Evolutionary conservation across 2,797 vertebrate genomes (phyloP), one percentile per base, ranked within the genome.

Genomic region (Myripristis murdjan): DNA sequence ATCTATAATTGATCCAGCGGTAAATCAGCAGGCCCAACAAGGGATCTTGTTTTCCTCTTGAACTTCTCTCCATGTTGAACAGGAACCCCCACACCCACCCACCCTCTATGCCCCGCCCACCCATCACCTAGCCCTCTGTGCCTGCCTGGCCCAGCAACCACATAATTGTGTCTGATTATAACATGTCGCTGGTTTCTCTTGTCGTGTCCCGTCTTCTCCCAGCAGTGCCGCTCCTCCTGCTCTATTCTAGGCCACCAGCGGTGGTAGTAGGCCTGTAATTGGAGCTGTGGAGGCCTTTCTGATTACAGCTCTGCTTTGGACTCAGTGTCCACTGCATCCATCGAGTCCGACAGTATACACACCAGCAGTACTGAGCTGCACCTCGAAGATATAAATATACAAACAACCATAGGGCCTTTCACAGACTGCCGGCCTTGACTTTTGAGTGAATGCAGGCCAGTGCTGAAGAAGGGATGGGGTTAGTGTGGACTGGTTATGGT

Each of bases 161-260:
- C 88, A 88, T 92, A 89, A 91, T 91, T 85, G 66, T 67, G 54
- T 82, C 67, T 91, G 89, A 93, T 92, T 88, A 92, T 83, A 92
- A 85, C 11, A 79, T 90, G 79, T 84, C 78, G 47, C 77, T 84
- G 76, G 77, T 89, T 87, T 83, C 84, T 84, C 88, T 85, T 86
- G 86, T 86, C 72, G 63, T 71, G 71, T 85, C 81, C 85, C 60
- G 63, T 85, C 80, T 69, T 84, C 79, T 51, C 77, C 79, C 80
- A 10, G 82, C 65, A 23, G 58, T 71, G 66, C 75, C 18, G 54
- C 83, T 91, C 87, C 88, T 89, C 85, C 79, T 49, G 81, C 80
- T 91, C 91, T 93, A 93, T 93, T 93, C 91, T 87, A 48, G 89
- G 89, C 86, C 88, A 75, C 82, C 80, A 15, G 86, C 74, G 77